Conservation (phyloP, 2,888 invertebrate species). For the Mongoloraphidia duomilia region DNA sequence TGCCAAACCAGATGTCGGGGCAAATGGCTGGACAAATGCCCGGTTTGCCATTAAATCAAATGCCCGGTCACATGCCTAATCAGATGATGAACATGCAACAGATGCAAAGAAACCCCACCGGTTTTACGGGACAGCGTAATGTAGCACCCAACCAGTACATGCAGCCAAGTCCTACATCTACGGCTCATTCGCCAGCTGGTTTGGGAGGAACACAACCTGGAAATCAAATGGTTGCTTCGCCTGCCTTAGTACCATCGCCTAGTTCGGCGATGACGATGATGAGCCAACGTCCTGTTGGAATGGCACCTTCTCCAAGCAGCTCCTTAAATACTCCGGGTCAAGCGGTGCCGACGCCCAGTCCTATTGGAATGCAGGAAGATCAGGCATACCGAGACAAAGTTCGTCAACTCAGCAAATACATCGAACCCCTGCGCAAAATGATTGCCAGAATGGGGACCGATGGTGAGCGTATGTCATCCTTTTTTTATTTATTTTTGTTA, state of each 20-base stretch:
- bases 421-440: constrained; percentile 83
- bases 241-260: constrained; percentile 50
- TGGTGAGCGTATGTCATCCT: constrained; percentile 41
- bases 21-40: constrained; percentile 28
- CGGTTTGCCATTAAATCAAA: constrained; percentile 9
- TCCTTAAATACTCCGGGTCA: constrained; percentile 56
- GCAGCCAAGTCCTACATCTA: constrained; percentile 66
- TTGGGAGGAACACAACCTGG: constrained; percentile 34
- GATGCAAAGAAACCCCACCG: constrained; percentile 19
- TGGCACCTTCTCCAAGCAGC: constrained; percentile 70
- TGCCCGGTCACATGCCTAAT: constrained; percentile 11
- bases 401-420: constrained; percentile 82
- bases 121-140: constrained; percentile 24
- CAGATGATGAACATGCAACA: constrained; percentile 14
- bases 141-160: constrained; percentile 52
- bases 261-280: constrained; percentile 48
- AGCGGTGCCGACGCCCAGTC: constrained; percentile 43
- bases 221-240: constrained; percentile 54
- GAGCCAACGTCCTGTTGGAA: constrained; percentile 28
- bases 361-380: constrained; percentile 61
- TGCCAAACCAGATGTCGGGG: constrained; percentile 13
- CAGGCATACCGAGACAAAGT: constrained; percentile 88
- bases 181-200: constrained; percentile 55
- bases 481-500: background rate
- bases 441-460: constrained; percentile 77